Base-by-base conservation (phyloP, 2,888 invertebrate species). In the Phorcus lineatus region DNA sequence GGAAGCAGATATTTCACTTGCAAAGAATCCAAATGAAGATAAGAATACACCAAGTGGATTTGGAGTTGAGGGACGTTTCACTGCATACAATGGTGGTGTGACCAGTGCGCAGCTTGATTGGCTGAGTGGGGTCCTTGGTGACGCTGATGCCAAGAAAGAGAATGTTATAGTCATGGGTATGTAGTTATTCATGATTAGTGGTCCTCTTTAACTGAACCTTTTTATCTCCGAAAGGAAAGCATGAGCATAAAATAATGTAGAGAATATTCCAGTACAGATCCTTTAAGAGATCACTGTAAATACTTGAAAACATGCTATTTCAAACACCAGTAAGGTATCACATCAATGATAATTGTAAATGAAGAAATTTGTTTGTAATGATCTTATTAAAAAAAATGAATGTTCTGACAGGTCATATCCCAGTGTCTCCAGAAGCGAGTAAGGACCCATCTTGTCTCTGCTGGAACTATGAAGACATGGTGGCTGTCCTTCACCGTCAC, bases 41-140 rank as follows among this genome's bases (percentile, higher is more conserved):
- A 86, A 86, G 67, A 92, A 92, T 80, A 86, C 88, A 16, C 84
- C 88, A 9, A 81, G 81, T 13, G 90, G 90, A 36, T 82, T 93
- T 47, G 62, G 83, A n/a, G 91, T 89, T 1, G 53, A 81, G 22
- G 83, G 80, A 66, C 85, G 92, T 28, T 93, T 92, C 86, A 90
- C 91, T 3, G 87, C 88, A 70, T 92, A 88, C 80, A 93, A 93
- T 88, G 93, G 93, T 22, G 93, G 88, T n/a, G 54, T 93, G 2
- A 88, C 91, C 54, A 78, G 84, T n/a, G 78, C 86, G 36, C 93
- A 93, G 84, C 74, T 93, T 7, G 67, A 82, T 0, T 93, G 93
- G 93, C 81, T 93, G 70, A 84, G 90, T 19, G 62, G 84, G 4
- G 87, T 90, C 80, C 84, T 93, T 11, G 36, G 79, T 36, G 87